A percentile compares a stretch with the other conserved stretches of the same genome.
Evolutionary conservation across 2,113 vertebrate species (phyloP).

Genomic region (Microcebus jonahi): DNA sequence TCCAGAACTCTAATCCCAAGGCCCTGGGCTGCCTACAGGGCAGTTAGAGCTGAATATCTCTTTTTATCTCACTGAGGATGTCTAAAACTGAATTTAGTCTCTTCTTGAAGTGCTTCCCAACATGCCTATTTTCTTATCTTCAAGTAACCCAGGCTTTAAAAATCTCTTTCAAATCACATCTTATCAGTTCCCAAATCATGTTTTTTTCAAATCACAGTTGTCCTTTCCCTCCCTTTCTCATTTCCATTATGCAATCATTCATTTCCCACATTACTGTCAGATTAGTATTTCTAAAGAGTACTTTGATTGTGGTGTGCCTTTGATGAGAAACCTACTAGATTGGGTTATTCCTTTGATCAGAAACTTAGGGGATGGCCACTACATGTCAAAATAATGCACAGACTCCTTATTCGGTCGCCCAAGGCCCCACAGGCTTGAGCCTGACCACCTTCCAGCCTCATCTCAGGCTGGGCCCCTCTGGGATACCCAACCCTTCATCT

Average conservation of each 20-base stretch:
- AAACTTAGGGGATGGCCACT: neutral
- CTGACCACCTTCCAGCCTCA: neutral
- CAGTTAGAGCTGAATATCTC: neutral
- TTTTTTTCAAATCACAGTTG: neutral
- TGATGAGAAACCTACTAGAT: neutral
- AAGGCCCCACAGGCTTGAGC: neutral
- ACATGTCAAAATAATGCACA: fast-evolving
- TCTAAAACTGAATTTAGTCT: neutral
- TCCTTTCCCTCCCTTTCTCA: neutral
- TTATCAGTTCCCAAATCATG: neutral
- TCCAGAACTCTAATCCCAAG: neutral
- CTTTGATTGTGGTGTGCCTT: neutral
- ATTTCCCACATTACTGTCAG: neutral
- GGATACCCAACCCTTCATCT: neutral
- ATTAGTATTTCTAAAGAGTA: neutral
- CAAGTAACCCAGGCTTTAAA: neutral
- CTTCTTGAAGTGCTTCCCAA: neutral
- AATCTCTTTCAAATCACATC: neutral
- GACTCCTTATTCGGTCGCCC: neutral
- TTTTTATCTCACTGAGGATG: neutral
- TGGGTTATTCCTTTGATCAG: neutral
- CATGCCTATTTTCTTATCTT: neutral
- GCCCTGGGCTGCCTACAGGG: neutral
- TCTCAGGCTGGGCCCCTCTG: neutral
- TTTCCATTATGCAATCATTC: neutral